A percentile compares a stretch with the other conserved stretches of the same genome.
Evolutionary conservation across 2,888 invertebrate genomes (phyloP).

Genomic region (Oligia latruncula): DNA sequence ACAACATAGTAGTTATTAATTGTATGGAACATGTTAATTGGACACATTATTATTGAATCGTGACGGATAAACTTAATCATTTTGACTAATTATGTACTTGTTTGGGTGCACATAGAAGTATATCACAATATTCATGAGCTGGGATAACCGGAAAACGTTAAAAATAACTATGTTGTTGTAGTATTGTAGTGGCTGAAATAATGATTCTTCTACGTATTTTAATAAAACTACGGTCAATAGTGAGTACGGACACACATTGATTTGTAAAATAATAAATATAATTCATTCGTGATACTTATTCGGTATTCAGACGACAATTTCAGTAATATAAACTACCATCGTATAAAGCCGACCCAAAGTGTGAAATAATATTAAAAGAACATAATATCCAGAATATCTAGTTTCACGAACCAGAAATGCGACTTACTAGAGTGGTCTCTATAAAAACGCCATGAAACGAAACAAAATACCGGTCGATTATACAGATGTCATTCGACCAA

Average conservation of each 20-base stretch:
- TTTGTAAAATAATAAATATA: neutral
- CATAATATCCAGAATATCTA: constrained; percentile 12
- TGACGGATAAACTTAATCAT: constrained; percentile 39
- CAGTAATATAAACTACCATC: constrained; percentile 3
- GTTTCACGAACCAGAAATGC: constrained; percentile 34
- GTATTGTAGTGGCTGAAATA: neutral
- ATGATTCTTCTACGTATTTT: neutral
- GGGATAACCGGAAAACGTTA: constrained; percentile 13
- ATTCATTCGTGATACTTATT: neutral
- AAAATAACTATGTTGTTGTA: neutral
- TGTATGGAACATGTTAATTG: constrained; percentile 57
- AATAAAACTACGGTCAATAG: neutral
- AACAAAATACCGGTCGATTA: constrained; percentile 22
- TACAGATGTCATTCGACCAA: constrained; percentile 16
- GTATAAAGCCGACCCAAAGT: constrained; percentile 8
- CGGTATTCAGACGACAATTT: constrained; percentile 1
- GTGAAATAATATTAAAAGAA: constrained; percentile 23
- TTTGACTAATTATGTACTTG: constrained; percentile 42
- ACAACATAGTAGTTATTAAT: constrained; percentile 54
- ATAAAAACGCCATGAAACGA: constrained; percentile 38
- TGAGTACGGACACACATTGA: neutral
- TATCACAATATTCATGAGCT: constrained; percentile 19
- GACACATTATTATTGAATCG: constrained; percentile 34
- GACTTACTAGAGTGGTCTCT: constrained; percentile 9
- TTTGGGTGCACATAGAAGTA: constrained; percentile 19